Evolutionary conservation across 2,888 invertebrate genomes (phyloP).

Genomic region (Seira ritae): DNA sequence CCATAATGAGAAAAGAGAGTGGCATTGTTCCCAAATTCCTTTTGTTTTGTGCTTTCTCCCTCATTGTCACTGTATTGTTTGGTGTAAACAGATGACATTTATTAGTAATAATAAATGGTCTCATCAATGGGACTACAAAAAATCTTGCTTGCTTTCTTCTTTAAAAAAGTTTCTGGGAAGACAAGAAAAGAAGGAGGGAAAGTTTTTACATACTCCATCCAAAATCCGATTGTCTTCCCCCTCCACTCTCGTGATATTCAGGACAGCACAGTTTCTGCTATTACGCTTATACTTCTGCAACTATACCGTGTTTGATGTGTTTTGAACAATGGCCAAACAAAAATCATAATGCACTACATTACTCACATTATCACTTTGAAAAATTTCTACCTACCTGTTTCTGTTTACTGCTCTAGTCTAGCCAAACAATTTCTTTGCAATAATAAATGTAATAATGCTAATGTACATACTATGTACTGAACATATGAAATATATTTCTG

Average conservation of each 20-base stretch:
- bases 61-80: slow-evolving; percentile 13
- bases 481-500: slow-evolving; percentile 1
- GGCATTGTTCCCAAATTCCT: neutral
- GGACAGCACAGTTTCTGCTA: too few relatives aligned
- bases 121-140: slow-evolving; percentile 2
- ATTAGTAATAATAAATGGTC: slow-evolving; percentile 14
- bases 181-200: neutral
- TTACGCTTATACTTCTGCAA: neutral
- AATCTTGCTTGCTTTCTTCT: neutral
- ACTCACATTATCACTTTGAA: slow-evolving; percentile 15
- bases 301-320: neutral
- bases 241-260: neutral
- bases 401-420: neutral
- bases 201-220: neutral
- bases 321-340: slow-evolving; percentile 9
- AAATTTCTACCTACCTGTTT: neutral
- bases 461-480: neutral
- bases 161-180: neutral
- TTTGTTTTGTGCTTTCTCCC: neutral
- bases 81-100: slow-evolving; percentile 30
- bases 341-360: slow-evolving; percentile 1
- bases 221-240: slow-evolving; percentile 3
- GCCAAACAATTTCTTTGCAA: neutral
- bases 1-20: neutral
- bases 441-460: slow-evolving; percentile 19